phyloP scores from a whole-genome alignment of 2,797 vertebrate genomes.

The Cichlasoma orientale region DNA sequence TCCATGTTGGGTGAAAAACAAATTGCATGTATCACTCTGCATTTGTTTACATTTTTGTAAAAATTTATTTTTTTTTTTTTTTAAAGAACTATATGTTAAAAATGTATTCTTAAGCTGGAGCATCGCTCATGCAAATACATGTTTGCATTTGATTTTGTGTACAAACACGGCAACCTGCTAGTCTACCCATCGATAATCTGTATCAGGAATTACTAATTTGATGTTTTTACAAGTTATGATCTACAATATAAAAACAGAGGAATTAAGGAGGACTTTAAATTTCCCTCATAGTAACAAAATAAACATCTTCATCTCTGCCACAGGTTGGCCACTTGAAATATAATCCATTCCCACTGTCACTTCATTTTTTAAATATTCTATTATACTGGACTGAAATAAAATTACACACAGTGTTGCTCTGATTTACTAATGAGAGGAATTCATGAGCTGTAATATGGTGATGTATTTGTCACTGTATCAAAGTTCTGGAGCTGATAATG shows the following conservation, averaged over 20 bases:
- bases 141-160: neutral
- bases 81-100: too few species aligned
- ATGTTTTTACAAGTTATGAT: neutral
- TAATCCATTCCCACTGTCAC: neutral
- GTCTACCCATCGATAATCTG: neutral
- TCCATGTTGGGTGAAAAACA: conserved; percentile 5
- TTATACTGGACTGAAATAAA: neutral
- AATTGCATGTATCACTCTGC: neutral
- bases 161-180: neutral
- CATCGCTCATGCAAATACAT: too few species aligned
- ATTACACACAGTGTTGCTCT: neutral
- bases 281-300: neutral
- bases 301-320: too few species aligned
- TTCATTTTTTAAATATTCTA: neutral
- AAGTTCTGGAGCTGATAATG: neutral
- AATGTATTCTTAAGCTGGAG: too few species aligned
- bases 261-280: neutral
- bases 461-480: neutral
- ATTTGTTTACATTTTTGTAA: conserved; percentile 21
- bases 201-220: neutral
- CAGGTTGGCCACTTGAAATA: neutral
- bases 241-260: too few species aligned
- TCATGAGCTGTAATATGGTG: neutral
- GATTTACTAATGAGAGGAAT: neutral
- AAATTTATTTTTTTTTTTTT: neutral